Base-by-base conservation (phyloP, 2,888 invertebrate genomes). In the Melieria omissa region DNA sequence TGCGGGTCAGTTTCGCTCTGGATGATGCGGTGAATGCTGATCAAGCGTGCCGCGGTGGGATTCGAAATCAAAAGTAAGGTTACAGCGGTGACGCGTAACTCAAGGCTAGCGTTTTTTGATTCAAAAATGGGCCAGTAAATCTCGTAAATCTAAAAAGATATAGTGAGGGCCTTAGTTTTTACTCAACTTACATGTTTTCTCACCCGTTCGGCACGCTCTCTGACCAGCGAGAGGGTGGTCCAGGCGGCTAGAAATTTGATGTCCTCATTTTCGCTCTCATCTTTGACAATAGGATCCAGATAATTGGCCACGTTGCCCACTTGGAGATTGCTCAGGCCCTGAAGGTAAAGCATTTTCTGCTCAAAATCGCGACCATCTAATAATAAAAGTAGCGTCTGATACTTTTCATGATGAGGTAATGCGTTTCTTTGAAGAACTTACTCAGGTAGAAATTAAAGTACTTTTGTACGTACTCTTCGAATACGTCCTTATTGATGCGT, bases 371-470 rank as follows among this genome's bases (percentile, higher is more conserved):
- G 89, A 63, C 91, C 91, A 77, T 90, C 93, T 92, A 29, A 29
- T 29, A 29, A 29, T 29, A 29, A 29, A 29, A 29, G 29, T 29
- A 29, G 29, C 49, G 3, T 10, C 49, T 12, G 49, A 49, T 10
- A 49, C 49, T 49, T 49, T 8, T 12, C 12, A 12, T 49, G 9
- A 3, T 49, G 8, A 8, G 8, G 9, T 49, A 10, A 47, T n/a
- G 7, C 5, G 44, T 12, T n/a, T 16, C 5, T 7, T 41, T 41
- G 42, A 14, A 45, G 8, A 44, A 55, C 81, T 83, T 83, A 92
- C 93, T 91, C 78, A 91, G 90, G 75, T 92, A 93, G 84, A 91
- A 90, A 81, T 92, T 90, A 72, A 93, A 90, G 81, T 92, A 93
- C 72, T 91, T 89, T 70, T 91, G 91, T 0, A 92, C 92, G 69